These are phyloP conservation scores for Leptodactylus fallax DNA, from an alignment of 2,797 vertebrate species.

Conservation along the genomic window DNA sequence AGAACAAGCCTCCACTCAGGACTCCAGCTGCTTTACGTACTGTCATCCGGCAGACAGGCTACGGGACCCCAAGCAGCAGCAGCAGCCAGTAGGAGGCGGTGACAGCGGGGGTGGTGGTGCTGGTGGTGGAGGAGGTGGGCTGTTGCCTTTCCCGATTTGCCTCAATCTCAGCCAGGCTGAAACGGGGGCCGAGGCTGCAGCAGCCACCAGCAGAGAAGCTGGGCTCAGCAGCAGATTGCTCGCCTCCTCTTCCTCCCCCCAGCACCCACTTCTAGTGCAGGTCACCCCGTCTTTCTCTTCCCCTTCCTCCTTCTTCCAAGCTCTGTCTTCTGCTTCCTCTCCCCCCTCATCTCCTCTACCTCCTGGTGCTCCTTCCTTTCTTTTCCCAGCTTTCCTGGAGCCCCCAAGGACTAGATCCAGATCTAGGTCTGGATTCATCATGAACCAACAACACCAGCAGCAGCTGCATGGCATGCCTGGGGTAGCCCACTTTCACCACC, in stretches of 20 bases:
- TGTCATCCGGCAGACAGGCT: constrained; percentile 48
- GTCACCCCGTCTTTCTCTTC: constrained; percentile 49
- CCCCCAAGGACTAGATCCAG: constrained; percentile 63
- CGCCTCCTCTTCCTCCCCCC: neutral
- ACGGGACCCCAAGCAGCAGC: constrained; percentile 58
- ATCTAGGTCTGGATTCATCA: constrained; percentile 61
- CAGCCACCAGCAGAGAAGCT: constrained; percentile 53
- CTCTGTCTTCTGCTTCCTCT: constrained; percentile 33
- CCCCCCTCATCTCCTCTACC: constrained; percentile 33
- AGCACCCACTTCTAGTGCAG: constrained; percentile 52
- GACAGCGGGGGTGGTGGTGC: constrained; percentile 43
- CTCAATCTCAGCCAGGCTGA: constrained; percentile 58
- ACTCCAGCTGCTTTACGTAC: constrained; percentile 30
- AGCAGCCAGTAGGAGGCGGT: constrained; percentile 49
- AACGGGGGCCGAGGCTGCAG: constrained; percentile 57
- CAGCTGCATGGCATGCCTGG: constrained; percentile 49
- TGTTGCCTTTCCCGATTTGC: constrained; percentile 54
- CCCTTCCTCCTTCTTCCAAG: constrained; percentile 39
- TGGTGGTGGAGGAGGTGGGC: constrained; percentile 45
- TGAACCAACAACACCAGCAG: constrained; percentile 53
- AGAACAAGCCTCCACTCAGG: constrained; percentile 49
- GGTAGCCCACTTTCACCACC: constrained; percentile 49
- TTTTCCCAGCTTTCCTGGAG: constrained; percentile 52
- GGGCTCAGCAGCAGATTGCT: constrained; percentile 22
- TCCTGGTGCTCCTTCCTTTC: constrained; percentile 34